Conservation (phyloP, 2,888 invertebrate genomes). For the Trichopria drosophilae region DNA sequence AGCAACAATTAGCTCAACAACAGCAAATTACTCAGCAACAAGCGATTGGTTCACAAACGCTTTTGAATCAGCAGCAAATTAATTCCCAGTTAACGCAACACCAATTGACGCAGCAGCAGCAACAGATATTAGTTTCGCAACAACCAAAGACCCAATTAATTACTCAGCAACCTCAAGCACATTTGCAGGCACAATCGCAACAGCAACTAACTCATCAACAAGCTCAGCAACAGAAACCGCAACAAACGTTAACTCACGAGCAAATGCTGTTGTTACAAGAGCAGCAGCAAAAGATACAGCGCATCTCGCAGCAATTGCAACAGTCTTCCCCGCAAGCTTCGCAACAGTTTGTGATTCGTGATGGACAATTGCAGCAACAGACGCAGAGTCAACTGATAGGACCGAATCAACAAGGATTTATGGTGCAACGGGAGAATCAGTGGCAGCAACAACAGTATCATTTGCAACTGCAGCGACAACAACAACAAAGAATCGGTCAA, state of each 20-base stretch:
- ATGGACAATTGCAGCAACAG: constrained; percentile 55
- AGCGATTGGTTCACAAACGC: constrained; percentile 61
- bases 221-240: constrained; percentile 51
- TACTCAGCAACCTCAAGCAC: constrained; percentile 36
- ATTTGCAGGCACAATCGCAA: too few relatives aligned
- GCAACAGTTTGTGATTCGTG: constrained; percentile 57
- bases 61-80: constrained; percentile 36
- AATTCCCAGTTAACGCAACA: constrained; percentile 38
- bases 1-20: constrained; percentile 41
- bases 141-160: constrained; percentile 39
- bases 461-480: constrained; percentile 58
- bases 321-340: constrained; percentile 54
- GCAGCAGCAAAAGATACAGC: constrained; percentile 62
- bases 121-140: constrained; percentile 38
- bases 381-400: constrained; percentile 53
- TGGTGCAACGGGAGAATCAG: constrained; percentile 64
- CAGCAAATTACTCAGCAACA: constrained; percentile 48
- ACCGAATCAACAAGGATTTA: constrained; percentile 52
- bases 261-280: constrained; percentile 62
- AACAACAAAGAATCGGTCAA: constrained; percentile 54
- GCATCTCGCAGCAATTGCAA: constrained; percentile 59
- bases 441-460: constrained; percentile 64
- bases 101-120: constrained; percentile 43
- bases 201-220: constrained; percentile 47
- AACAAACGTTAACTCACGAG: constrained; percentile 53